Evolutionary conservation across 2,888 invertebrate genomes (phyloP).

Genomic region (Perdita meconis): DNA sequence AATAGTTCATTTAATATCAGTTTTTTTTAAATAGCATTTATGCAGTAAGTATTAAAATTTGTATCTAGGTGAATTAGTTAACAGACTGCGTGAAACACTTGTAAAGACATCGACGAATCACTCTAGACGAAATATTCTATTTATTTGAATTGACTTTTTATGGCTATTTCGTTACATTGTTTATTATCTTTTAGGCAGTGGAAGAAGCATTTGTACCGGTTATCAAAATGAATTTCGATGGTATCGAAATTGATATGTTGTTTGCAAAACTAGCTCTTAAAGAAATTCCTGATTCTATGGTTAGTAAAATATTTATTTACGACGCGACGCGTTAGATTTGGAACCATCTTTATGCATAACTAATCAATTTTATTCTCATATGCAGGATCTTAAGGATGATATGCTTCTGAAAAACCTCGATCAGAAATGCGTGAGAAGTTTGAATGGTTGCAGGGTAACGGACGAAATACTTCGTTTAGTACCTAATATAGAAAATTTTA

Average conservation of each 20-base stretch:
- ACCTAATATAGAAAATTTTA: slow-evolving; percentile 97
- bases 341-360: no score
- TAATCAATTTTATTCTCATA: no score
- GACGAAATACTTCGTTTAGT: slow-evolving; percentile 98
- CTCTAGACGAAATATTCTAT: not conserved
- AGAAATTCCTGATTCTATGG: slow-evolving; percentile 94
- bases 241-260: slow-evolving; percentile 99
- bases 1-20: slow-evolving; percentile 37
- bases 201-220: slow-evolving; percentile 99
- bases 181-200: slow-evolving; percentile 89
- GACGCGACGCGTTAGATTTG: no score
- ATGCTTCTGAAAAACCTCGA: slow-evolving; percentile 96
- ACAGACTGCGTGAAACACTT: slow-evolving; percentile 1
- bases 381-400: slow-evolving; percentile 94
- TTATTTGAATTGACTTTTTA: slow-evolving; percentile 5
- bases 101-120: not conserved
- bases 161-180: slow-evolving; percentile 23
- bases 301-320: slow-evolving; percentile 69
- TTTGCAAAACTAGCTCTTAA: slow-evolving; percentile 98
- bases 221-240: slow-evolving; percentile 99
- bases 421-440: slow-evolving; percentile 97
- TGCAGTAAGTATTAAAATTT: slow-evolving; percentile 38
- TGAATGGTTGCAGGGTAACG: slow-evolving; percentile 99
- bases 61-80: slow-evolving; percentile 5
- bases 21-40: slow-evolving; percentile 42